Evolutionary conservation across 2,797 vertebrate genomes (phyloP).

Genomic region (Microcaecilia unicolor): DNA sequence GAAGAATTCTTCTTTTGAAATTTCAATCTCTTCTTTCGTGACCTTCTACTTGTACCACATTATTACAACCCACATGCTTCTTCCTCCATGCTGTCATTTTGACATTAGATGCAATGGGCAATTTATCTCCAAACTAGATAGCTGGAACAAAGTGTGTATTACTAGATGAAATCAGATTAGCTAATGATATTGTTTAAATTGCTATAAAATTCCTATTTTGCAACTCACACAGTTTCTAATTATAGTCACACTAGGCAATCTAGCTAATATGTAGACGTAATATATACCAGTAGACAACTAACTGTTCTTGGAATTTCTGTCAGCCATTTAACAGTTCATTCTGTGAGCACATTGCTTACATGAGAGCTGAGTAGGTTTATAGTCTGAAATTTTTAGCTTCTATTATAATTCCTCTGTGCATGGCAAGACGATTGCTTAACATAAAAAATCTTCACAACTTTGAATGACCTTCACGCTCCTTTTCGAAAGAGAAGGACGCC

Average conservation of each 20-base stretch:
- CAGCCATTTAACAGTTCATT: conserved; percentile 24
- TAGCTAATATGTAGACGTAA: background rate
- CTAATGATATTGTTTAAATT: conserved; percentile 32
- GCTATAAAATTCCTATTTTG: conserved; percentile 16
- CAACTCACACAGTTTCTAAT: conserved; percentile 20
- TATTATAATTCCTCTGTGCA: conserved; percentile 14
- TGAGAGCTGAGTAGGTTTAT: conserved; percentile 14
- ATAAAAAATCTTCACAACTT: conserved; percentile 10
- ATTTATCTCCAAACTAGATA: conserved; percentile 32
- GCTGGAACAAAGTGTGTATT: conserved; percentile 11
- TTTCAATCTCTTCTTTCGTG: conserved; percentile 62
- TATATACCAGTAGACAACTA: conserved; percentile 13
- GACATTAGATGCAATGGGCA: conserved; percentile 24
- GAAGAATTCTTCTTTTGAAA: conserved; percentile 53
- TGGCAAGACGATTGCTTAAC: conserved; percentile 13
- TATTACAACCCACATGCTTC: conserved; percentile 47
- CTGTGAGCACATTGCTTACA: too few relatives aligned
- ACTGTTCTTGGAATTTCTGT: conserved; percentile 26
- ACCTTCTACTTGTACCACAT: conserved; percentile 51
- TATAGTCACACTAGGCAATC: background rate
- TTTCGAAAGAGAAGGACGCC: too few relatives aligned
- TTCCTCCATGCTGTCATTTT: conserved; percentile 42
- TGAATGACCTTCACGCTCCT: too few relatives aligned
- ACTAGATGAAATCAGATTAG: conserved; percentile 30
- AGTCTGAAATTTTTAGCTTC: conserved; percentile 10